These are phyloP conservation scores for Perca flavescens DNA, from an alignment of 2,113 vertebrate species.

Conservation along the genomic window DNA sequence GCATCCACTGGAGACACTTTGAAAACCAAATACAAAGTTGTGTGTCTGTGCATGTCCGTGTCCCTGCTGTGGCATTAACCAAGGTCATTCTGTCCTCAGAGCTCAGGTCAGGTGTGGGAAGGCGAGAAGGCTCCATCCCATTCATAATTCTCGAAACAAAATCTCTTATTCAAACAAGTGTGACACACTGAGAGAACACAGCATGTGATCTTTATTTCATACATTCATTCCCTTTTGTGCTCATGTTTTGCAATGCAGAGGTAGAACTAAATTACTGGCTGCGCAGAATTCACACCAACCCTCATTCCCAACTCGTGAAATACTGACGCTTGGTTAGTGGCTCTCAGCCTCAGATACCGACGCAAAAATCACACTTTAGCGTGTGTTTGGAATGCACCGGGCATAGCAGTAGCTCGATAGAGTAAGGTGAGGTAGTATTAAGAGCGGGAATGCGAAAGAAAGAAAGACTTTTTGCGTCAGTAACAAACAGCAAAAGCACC, in stretches of 20 bases:
- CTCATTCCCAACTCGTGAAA: too few species aligned
- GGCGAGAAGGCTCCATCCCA: background rate
- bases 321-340: too few species aligned
- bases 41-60: background rate
- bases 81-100: background rate
- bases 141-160: background rate
- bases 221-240: background rate
- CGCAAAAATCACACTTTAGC: too few species aligned
- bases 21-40: slow-evolving; percentile 5
- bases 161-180: slow-evolving; percentile 12
- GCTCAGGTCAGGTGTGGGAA: background rate
- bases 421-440: too few species aligned
- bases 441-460: too few species aligned
- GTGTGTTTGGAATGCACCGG: too few species aligned
- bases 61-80: background rate
- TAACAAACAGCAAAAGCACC: too few species aligned
- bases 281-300: background rate
- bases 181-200: background rate
- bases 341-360: too few species aligned
- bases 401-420: too few species aligned
- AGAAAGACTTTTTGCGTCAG: too few species aligned
- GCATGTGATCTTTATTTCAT: background rate
- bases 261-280: background rate
- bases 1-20: background rate
- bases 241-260: background rate